Base-by-base conservation (phyloP, 2,888 invertebrate genomes). In the Phyllotreta striolata region DNA sequence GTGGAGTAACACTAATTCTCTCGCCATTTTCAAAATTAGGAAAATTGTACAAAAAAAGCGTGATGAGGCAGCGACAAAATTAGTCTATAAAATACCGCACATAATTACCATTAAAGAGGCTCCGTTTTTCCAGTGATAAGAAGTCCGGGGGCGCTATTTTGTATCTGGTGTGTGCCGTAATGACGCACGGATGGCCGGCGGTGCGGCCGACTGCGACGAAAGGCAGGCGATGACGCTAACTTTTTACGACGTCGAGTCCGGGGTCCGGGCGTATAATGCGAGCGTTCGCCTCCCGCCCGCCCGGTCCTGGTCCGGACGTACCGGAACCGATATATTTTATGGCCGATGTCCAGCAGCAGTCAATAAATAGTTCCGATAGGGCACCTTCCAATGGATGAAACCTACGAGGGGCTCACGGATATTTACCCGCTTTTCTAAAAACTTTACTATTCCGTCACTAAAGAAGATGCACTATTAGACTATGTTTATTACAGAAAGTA, bases 241-340 rank as follows among this genome's bases (percentile, higher is more conserved):
- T 79, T 80, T 80, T 80, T 80, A 80, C 80, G 79, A 79, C 77
- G 74, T 73, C 75, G 75, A 74, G 38, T 52, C 38, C 39, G 66
- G 66, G 64, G 64, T 55, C 60, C 60, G 43, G 55, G 55, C 51
- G 57, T 69, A 75, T 77, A 72, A 75, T 77, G 75, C 43, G 56
- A 49, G 37, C 51, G 62, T 24, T 13, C 71, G 72, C 67, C 49
- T 24, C 34, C 37, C 58, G 49, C 51, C 58, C 49, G 37, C 65
- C 66, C 69, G 55, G 64, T 70, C 71, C 70, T 70, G 72, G 66
- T 73, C 73, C 77, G 73, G 75, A 75, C 76, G 73, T 75, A 72
- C 78, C 78, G 78, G 79, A 79, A 79, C 78, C 79, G 80, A 81
- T 81, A 82, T 81, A 80, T 81, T 81, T 81, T 82, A 82, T 81